Base-by-base conservation (phyloP, 2,113 vertebrate genomes). In the Butorides virescens region DNA sequence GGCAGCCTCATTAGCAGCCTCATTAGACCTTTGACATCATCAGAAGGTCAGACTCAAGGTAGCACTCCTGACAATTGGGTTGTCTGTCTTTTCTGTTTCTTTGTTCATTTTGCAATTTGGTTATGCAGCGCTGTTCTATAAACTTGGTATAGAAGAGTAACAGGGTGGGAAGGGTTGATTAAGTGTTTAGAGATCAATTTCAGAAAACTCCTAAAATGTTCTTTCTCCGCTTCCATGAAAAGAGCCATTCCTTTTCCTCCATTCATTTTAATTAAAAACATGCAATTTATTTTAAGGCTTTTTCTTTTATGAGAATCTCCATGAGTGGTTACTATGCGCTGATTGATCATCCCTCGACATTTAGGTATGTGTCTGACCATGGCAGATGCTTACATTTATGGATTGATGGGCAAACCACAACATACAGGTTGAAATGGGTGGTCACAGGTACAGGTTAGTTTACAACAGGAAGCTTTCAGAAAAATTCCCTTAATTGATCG, bases 31-130 rank as follows among this genome's bases (percentile, higher is more conserved):
- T 8, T 47, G 82, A 3, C 83, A 34, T 2, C 30, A 5, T 2
- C 5, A 22, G 73, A 20, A 44, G 23, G 30, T 30, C 4, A 0
- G 2, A 2, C 5, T 15, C 55, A 11, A 23, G 1, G 11, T 10
- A 19, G 34, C 47, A 27, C 10, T 36, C 32, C 52, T 32, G 29
- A 8, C 11, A 25, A 1, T 1, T 6, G 11, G 1, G 5, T 7
- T 17, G 15, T 11, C 20, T 17, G 15, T 34, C 25, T 44, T 20
- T 15, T 4, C 30, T 7, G 9, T 20, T 15, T 32, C 70, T 14
- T 5, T 49, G 32, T 37, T 49, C 22, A 0, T 30, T 47, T 13
- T 15, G 66, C 47, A 20, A 5, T 15, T 15, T 0, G 2, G 6
- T 27, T 30, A 0, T 8, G 20, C 52, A 36, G 18, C 18, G 6